A percentile compares a stretch with the other conserved stretches of the same genome.
phyloP scores from a whole-genome alignment of 2,113 vertebrate genomes.

The Gnathonemus longibarbis region DNA sequence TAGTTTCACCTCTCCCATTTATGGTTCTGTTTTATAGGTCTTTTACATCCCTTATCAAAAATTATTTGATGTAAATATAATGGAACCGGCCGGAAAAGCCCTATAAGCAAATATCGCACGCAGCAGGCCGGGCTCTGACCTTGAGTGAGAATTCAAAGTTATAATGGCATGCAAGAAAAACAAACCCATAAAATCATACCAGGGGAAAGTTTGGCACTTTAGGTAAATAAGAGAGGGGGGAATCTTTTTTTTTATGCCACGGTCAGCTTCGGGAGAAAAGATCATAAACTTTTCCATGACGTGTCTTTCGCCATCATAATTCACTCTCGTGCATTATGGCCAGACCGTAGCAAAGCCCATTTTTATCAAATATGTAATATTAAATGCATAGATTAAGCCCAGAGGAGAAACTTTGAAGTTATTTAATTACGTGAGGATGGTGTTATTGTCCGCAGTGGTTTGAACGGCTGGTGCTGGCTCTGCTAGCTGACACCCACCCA shows the following conservation, averaged over 20 bases:
- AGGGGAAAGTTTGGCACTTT: constrained; percentile 57
- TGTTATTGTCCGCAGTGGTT: neutral
- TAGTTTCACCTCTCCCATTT: constrained; percentile 64
- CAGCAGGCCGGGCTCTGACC: constrained; percentile 73
- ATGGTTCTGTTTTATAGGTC: constrained; percentile 66
- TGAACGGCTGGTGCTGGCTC: neutral
- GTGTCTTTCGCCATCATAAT: constrained; percentile 39
- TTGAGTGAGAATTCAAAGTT: constrained; percentile 74
- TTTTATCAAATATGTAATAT: neutral
- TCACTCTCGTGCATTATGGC: constrained; percentile 43
- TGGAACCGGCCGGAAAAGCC: constrained; percentile 75
- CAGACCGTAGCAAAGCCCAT: neutral
- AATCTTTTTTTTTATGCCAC: constrained; percentile 45
- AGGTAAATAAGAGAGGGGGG: constrained; percentile 61
- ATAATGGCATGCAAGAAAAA: constrained; percentile 60
- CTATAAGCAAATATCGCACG: constrained; percentile 74
- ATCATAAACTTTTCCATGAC: constrained; percentile 49
- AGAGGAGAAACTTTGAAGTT: neutral
- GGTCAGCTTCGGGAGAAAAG: constrained; percentile 58
- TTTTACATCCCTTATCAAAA: constrained; percentile 89
- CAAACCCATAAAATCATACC: constrained; percentile 68
- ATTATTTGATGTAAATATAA: constrained; percentile 88
- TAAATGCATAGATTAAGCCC: neutral
- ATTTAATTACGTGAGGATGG: neutral
- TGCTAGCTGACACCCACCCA: neutral